Evolutionary conservation across 2,888 invertebrate genomes (phyloP), one percentile per base, ranked within the genome.

Genomic region (Exocentrus adspersus): DNA sequence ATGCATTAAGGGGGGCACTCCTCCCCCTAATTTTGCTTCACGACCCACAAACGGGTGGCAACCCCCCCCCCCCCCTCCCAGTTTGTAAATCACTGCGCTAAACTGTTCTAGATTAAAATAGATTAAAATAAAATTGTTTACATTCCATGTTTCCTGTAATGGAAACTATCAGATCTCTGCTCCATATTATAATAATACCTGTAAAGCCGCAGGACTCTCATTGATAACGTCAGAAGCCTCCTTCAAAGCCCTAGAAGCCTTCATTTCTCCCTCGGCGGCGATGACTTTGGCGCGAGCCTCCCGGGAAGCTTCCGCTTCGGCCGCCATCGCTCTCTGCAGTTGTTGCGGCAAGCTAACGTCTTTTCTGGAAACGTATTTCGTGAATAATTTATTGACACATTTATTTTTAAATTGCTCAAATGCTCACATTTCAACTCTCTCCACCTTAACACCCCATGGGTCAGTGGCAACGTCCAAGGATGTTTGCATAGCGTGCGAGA

Each of bases 361-460:
- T 82, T 93, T 93, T 72, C 91, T 92, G 78, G 62, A 81, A 78
- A n/a, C n/a, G n/a, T 50, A 43, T 1, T 43, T 16, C 19, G 7
- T 10, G 17, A 17, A 43, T 1, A 10, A 9, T 17, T 17, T 6
- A 6, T 43, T 14, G 19, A 43, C 43, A n/a, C n/a, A n/a, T n/a
- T n/a, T n/a, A n/a, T n/a, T n/a, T n/a, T n/a, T n/a, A n/a, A n/a
- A n/a, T n/a, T n/a, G n/a, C n/a, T n/a, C n/a, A n/a, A n/a, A n/a
- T n/a, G 60, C 89, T 88, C 85, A 94, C 94, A 97, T 95, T 88
- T 97, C 97, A 20, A 97, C 97, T 70, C 97, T 86, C 81, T 97
- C 96, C 10, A 96, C 95, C 84, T 95, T 94, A 41, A 95, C 93
- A 21, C 95, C 95, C 95, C 95, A 95, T 1, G 93, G 93, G 78